These are phyloP conservation scores for Speoplatyrhinus poulsoni DNA, from an alignment of 2,113 vertebrate species.

Conservation along the genomic window DNA sequence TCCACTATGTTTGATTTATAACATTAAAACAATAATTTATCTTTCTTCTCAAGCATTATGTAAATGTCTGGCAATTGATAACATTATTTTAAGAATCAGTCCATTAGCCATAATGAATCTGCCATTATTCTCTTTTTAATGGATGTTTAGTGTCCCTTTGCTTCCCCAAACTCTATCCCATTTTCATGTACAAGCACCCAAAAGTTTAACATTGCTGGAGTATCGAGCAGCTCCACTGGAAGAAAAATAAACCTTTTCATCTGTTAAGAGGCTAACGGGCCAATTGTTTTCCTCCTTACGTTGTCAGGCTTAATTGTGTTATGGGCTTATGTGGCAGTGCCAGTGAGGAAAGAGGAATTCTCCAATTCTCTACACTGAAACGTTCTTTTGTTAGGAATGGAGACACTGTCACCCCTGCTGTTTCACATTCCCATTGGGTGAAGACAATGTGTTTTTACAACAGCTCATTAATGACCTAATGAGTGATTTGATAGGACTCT, in stretches of 20 bases:
- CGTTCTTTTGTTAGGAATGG: conserved; percentile 77
- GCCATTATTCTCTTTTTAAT: conserved; percentile 77
- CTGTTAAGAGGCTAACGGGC: conserved; percentile 77
- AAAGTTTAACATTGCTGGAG: conserved; percentile 49
- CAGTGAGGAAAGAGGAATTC: conserved; percentile 31
- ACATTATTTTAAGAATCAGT: conserved; percentile 81
- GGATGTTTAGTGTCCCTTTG: conserved; percentile 64
- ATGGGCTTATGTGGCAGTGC: conserved; percentile 36
- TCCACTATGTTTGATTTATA: conserved; percentile 79
- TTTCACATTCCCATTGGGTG: conserved; percentile 44
- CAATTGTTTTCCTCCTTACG: conserved; percentile 75
- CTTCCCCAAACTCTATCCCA: conserved; percentile 41
- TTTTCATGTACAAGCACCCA: conserved; percentile 38
- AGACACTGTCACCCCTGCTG: conserved; percentile 26
- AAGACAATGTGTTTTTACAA: conserved; percentile 77
- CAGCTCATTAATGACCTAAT: conserved; percentile 78
- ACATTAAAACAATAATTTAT: conserved; percentile 75
- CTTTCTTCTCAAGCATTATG: conserved; percentile 40
- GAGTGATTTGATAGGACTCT: conserved; percentile 61
- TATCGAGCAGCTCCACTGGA: conserved; percentile 44
- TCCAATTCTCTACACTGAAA: conserved; percentile 66
- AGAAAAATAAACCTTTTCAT: conserved; percentile 62
- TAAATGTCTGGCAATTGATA: conserved; percentile 63
- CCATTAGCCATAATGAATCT: conserved; percentile 87
- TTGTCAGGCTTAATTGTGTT: conserved; percentile 71